Evolutionary conservation across 2,888 invertebrate genomes (phyloP).

Genomic region (Drosophila paranaensis): DNA sequence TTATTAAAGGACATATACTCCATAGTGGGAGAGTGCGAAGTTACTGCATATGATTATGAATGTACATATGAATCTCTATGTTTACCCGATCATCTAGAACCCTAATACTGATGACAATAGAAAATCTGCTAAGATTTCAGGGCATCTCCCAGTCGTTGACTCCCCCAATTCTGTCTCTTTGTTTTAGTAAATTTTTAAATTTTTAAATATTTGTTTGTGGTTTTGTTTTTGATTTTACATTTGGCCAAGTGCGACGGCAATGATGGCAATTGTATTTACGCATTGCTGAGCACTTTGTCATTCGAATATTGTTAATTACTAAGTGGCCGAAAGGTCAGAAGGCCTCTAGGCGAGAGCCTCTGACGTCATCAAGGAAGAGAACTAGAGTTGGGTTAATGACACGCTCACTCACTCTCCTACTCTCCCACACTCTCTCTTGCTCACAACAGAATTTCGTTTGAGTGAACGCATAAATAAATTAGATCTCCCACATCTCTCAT

Average conservation of each 20-base stretch:
- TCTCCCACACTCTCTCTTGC: slow-evolving; percentile 1
- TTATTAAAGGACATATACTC: background rate
- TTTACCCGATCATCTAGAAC: too few species aligned
- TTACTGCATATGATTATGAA: background rate
- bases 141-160: background rate
- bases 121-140: background rate
- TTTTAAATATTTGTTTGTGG: slow-evolving; percentile 23
- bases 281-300: slow-evolving; percentile 80
- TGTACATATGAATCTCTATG: too few species aligned
- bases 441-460: slow-evolving; percentile 13
- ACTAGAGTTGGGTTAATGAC: slow-evolving; percentile 64
- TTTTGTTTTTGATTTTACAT: slow-evolving; percentile 39
- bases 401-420: slow-evolving; percentile 23
- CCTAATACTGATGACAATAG: background rate
- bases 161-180: slow-evolving; percentile 1
- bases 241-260: slow-evolving; percentile 63
- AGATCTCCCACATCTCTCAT: slow-evolving; percentile 60
- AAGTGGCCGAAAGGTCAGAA: slow-evolving; percentile 62
- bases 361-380: slow-evolving; percentile 58
- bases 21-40: background rate
- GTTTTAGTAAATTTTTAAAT: slow-evolving; percentile 22
- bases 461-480: slow-evolving; percentile 49
- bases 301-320: slow-evolving; percentile 65
- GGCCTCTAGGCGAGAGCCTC: slow-evolving; percentile 17
- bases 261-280: slow-evolving; percentile 74